These are phyloP conservation scores for Nasonia oneida DNA, from an alignment of 2,888 invertebrate species.

Conservation along the genomic window DNA sequence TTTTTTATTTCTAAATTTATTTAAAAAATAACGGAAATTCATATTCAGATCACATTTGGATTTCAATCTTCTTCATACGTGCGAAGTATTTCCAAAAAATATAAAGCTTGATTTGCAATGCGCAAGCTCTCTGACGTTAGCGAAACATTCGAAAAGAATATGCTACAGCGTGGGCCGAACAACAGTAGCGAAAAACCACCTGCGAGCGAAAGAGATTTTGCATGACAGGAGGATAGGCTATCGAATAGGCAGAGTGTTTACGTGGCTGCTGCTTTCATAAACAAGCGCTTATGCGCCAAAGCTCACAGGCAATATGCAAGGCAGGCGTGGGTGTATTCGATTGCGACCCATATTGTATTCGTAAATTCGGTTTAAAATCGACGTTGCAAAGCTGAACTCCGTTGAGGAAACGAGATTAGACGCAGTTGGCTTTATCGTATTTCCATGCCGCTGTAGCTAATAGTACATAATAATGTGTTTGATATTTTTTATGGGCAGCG, in stretches of 20 bases:
- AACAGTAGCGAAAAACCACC: not conserved
- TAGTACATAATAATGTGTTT: not conserved
- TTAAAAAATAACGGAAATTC: no score
- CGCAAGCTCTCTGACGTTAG: not conserved
- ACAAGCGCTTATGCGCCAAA: not conserved
- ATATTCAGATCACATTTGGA: not conserved
- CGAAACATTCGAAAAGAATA: not conserved
- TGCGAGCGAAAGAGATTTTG: not conserved
- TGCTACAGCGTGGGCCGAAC: not conserved
- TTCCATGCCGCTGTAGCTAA: not conserved
- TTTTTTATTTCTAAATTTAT: no score
- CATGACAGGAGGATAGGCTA: not conserved
- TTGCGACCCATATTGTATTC: not conserved
- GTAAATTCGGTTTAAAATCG: not conserved
- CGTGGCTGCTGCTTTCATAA: not conserved
- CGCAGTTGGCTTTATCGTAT: not conserved
- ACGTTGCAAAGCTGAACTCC: not conserved
- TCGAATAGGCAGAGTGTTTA: not conserved
- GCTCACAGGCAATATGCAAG: not conserved
- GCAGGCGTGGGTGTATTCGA: not conserved
- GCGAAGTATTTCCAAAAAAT: not conserved
- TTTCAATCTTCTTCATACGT: not conserved
- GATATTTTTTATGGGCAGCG: not conserved
- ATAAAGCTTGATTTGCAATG: not conserved
- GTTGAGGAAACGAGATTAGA: not conserved